phyloP scores from a whole-genome alignment of 2,888 invertebrate genomes.

The Caenorhabditis drosophilae region DNA sequence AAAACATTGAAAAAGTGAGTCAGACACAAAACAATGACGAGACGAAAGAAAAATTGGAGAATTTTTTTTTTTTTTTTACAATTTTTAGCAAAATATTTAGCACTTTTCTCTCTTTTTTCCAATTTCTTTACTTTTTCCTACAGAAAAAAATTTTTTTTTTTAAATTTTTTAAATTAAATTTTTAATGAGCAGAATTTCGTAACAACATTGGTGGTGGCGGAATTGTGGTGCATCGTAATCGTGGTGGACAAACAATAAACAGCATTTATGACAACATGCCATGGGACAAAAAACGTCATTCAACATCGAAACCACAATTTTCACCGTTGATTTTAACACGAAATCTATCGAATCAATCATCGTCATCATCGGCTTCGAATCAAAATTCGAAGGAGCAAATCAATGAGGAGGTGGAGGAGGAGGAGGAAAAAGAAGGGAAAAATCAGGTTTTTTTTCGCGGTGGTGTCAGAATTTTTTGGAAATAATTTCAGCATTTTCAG shows the following conservation, averaged over 20 bases:
- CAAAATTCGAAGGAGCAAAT: neutral
- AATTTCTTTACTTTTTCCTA: neutral
- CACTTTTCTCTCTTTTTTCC: neutral
- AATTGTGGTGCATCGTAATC: no score
- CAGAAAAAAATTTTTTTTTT: neutral
- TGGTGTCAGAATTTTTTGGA: no score
- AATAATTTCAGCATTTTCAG: no score
- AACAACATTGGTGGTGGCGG: no score
- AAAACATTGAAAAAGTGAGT: no score
- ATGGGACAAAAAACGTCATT: slow-evolving; percentile 3
- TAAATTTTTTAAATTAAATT: neutral
- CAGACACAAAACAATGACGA: neutral
- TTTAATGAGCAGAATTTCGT: slow-evolving; percentile 19
- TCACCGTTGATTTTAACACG: slow-evolving; percentile 1
- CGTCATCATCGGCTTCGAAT: neutral
- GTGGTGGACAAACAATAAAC: neutral
- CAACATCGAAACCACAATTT: neutral
- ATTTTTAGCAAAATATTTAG: neutral
- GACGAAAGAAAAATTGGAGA: neutral
- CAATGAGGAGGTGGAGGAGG: neutral
- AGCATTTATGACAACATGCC: slow-evolving; percentile 8
- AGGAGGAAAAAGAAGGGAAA: no score
- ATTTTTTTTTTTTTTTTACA: neutral
- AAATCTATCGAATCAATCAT: neutral
- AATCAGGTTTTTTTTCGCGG: no score